Evolutionary conservation across 2,797 vertebrate species (phyloP).

Genomic region (Linurgus olivaceus): DNA sequence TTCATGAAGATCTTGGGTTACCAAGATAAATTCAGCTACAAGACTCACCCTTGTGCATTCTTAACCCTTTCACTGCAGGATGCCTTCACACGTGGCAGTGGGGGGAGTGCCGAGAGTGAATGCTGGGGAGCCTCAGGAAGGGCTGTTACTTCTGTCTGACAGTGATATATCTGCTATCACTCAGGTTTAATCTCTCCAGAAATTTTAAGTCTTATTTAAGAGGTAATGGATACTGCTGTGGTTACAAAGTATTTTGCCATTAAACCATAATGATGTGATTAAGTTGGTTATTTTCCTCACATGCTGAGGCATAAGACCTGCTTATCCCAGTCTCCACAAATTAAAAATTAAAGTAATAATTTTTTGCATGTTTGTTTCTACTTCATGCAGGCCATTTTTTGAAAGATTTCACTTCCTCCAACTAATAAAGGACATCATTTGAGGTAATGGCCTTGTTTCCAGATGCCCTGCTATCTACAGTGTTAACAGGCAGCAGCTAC

Average conservation of each 20-base stretch:
- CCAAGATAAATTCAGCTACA: constrained; percentile 63
- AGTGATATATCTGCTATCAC: background rate
- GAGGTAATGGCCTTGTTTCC: background rate
- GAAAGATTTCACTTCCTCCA: background rate
- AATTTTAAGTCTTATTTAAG: background rate
- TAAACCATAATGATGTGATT: background rate
- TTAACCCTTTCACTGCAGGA: constrained; percentile 53
- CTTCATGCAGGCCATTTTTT: background rate
- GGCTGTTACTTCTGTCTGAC: background rate
- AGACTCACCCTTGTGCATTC: constrained; percentile 47
- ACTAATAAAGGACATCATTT: background rate
- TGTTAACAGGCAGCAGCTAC: background rate
- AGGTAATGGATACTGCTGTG: background rate
- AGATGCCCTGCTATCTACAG: background rate
- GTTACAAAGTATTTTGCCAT: background rate
- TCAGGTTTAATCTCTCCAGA: background rate
- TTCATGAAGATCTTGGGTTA: constrained; percentile 63
- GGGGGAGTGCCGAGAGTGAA: background rate
- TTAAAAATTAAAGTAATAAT: background rate
- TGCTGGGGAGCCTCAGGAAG: background rate
- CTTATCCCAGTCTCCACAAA: background rate
- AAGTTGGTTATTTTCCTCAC: background rate
- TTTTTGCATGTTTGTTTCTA: background rate
- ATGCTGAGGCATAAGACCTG: background rate
- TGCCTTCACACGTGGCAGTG: accelerated